Evolutionary conservation across 2,888 invertebrate genomes (phyloP).

Genomic region (Doris montereyensis): DNA sequence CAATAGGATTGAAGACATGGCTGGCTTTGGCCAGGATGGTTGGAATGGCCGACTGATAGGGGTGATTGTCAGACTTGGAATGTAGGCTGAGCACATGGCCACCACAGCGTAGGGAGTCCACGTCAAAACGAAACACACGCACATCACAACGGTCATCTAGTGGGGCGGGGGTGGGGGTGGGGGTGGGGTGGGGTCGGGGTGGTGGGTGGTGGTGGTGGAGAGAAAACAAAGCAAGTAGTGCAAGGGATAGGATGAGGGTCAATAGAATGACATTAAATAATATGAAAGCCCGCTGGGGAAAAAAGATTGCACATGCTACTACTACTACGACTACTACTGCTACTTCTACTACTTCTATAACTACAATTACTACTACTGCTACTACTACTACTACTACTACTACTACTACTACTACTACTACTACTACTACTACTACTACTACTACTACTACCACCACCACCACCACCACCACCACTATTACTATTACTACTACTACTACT

Average conservation of each 20-base stretch:
- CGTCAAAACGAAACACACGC: conserved; percentile 52
- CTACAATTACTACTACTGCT: too few species aligned
- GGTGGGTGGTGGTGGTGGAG: too few species aligned
- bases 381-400: neutral
- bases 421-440: neutral
- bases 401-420: neutral
- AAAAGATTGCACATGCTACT: too few species aligned
- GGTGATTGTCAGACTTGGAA: conserved; percentile 32
- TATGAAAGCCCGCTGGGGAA: too few species aligned
- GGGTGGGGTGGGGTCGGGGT: too few species aligned
- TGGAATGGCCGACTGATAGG: conserved; percentile 39
- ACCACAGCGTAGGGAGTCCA: conserved; percentile 58
- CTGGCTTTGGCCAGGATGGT: conserved; percentile 57
- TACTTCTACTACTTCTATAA: neutral
- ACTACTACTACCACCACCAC: neutral
- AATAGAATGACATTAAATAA: too few species aligned
- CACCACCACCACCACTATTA: too few species aligned
- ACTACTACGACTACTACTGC: conserved; percentile 3
- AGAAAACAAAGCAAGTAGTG: too few species aligned
- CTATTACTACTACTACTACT: neutral
- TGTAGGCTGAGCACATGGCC: conserved; percentile 54
- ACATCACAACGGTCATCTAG: conserved; percentile 59
- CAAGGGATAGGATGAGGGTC: too few species aligned
- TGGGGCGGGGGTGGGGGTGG: too few species aligned
- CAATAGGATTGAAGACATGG: conserved; percentile 52